Evolutionary conservation across 2,888 invertebrate genomes (phyloP).

Genomic region (Campoplex nolae): DNA sequence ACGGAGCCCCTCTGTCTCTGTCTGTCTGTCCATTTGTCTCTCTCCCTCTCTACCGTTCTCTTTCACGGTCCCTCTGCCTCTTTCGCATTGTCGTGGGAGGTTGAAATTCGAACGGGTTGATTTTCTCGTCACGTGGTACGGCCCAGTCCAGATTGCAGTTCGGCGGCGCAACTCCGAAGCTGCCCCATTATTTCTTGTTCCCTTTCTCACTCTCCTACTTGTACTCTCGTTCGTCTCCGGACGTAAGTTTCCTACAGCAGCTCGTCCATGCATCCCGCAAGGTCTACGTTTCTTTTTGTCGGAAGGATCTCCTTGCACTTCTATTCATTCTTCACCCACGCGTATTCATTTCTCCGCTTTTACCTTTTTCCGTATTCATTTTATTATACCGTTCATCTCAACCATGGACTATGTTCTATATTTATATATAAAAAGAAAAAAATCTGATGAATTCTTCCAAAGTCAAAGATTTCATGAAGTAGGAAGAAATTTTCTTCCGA

Average conservation of each 20-base stretch:
- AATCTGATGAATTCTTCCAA: too few relatives aligned
- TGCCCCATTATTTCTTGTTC: slow-evolving; percentile 42
- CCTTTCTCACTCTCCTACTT: slow-evolving; percentile 5
- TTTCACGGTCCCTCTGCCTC: slow-evolving; percentile 60
- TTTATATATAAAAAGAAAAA: too few relatives aligned
- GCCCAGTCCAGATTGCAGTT: slow-evolving; percentile 60
- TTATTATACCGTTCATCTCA: not conserved
- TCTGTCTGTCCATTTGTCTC: not conserved
- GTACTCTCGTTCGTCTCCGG: slow-evolving; percentile 25
- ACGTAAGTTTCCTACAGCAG: slow-evolving; percentile 44
- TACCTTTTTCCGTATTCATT: too few relatives aligned
- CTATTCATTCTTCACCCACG: not conserved
- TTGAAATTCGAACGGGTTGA: slow-evolving; percentile 79
- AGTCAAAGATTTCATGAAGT: not conserved
- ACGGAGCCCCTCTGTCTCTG: slow-evolving; percentile 54
- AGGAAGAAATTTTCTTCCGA: not conserved
- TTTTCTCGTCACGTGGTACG: slow-evolving; percentile 50
- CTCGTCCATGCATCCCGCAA: slow-evolving; percentile 36
- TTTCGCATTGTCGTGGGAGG: slow-evolving; percentile 82
- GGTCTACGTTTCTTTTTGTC: not conserved
- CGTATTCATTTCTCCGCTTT: too few relatives aligned
- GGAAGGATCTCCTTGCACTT: slow-evolving; percentile 23
- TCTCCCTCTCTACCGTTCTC: slow-evolving; percentile 43
- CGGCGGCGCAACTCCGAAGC: slow-evolving; percentile 52
- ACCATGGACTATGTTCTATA: too few relatives aligned